phyloP scores from a whole-genome alignment of 2,113 vertebrate species.

The Fulica atra region DNA sequence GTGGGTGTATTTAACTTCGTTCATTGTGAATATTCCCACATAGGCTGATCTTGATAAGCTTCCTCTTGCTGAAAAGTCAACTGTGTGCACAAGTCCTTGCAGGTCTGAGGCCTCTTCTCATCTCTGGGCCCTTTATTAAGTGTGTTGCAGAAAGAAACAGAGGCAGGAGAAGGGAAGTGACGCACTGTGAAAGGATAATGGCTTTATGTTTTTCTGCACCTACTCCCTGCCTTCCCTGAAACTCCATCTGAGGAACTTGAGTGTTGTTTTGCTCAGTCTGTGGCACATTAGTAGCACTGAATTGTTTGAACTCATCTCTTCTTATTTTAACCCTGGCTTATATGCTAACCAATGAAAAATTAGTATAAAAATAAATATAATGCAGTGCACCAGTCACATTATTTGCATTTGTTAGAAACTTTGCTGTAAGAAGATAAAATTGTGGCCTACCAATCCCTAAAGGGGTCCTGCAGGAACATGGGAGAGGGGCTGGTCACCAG shows the following conservation, averaged over 20 bases:
- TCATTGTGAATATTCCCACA: conserved; percentile 19
- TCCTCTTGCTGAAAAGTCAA: background rate
- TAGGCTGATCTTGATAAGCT: background rate
- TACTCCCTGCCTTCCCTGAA: background rate
- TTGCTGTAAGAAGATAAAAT: background rate
- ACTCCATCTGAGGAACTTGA: background rate
- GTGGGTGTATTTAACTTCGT: conserved; percentile 1
- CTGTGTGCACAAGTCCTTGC: background rate
- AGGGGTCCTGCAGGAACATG: too few relatives aligned
- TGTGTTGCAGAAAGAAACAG: background rate
- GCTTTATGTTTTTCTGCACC: background rate
- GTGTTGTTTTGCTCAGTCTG: background rate
- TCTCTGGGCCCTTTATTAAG: background rate
- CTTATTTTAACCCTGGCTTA: background rate
- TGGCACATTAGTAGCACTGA: fast-evolving
- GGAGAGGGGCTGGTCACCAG: too few relatives aligned
- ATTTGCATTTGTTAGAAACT: background rate
- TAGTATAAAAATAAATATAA: background rate
- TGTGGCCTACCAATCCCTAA: too few relatives aligned
- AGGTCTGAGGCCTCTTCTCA: background rate
- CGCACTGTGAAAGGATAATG: background rate
- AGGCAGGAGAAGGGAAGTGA: background rate
- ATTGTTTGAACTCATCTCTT: background rate
- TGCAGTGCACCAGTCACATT: background rate
- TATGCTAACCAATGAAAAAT: background rate